A percentile compares a stretch with the other conserved stretches of the same genome.
Evolutionary conservation across 2,888 invertebrate species (phyloP).

Genomic region (Phoronis australis): DNA sequence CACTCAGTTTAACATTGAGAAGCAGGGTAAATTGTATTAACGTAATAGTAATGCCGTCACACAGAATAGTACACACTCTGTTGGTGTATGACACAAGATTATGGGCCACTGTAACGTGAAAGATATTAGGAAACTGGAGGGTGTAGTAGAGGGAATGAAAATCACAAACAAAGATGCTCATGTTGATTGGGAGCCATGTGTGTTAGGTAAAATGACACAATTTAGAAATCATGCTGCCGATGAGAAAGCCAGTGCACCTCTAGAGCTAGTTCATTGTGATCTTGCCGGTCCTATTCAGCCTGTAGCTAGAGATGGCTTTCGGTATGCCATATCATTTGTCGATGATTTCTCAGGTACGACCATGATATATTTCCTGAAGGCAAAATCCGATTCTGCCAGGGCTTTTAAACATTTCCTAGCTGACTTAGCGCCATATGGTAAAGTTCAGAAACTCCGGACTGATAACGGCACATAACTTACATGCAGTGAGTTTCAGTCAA

Average conservation of each 20-base stretch:
- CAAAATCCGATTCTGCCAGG: constrained; percentile 5
- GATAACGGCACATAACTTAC: constrained; percentile 2
- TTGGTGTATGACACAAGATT: constrained; percentile 10
- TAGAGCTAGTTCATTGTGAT: constrained; percentile 13
- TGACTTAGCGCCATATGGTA: constrained; percentile 5
- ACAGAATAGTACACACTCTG: not conserved
- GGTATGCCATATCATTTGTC: constrained; percentile 10
- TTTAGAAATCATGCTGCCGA: constrained; percentile 10
- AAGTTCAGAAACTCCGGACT: not conserved
- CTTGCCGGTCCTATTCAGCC: constrained; percentile 10
- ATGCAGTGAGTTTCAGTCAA: no score
- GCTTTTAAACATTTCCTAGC: constrained; percentile 8
- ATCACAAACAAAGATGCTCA: constrained; percentile 5
- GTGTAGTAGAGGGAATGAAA: constrained; percentile 6
- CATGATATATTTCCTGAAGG: constrained; percentile 6
- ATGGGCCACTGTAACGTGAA: constrained; percentile 16
- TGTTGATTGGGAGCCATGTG: constrained; percentile 8
- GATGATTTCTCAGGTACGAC: constrained; percentile 11
- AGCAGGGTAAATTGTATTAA: constrained; percentile 12
- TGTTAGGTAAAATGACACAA: constrained; percentile 12
- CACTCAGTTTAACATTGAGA: constrained; percentile 12
- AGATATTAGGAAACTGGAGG: constrained; percentile 10
- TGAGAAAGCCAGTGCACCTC: no score
- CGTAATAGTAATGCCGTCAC: constrained; percentile 1
- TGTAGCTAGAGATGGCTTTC: constrained; percentile 9